A percentile compares a stretch with the other conserved stretches of the same genome.
These are phyloP conservation scores for Nannoperca obscura DNA, from an alignment of 2,797 vertebrate species.

Conservation along the genomic window DNA sequence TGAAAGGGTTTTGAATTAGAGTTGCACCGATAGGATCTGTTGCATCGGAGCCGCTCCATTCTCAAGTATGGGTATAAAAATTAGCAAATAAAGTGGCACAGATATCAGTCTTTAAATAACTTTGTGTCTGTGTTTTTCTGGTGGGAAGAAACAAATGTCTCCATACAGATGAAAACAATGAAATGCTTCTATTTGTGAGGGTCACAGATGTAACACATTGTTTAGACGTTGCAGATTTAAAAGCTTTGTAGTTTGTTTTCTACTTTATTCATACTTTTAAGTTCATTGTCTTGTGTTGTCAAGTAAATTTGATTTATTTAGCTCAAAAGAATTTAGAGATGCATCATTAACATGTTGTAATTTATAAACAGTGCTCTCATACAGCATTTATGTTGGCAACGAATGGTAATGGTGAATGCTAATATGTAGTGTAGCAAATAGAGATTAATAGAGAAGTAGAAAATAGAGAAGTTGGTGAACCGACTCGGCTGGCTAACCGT, in stretches of 20 bases:
- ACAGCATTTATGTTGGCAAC: background rate
- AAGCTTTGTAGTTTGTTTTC: background rate
- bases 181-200: slow-evolving; percentile 13
- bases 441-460: background rate
- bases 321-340: background rate
- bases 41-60: slow-evolving; percentile 15
- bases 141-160: background rate
- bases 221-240: background rate
- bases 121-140: slow-evolving; percentile 10
- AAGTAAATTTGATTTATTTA: too few relatives aligned
- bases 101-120: slow-evolving; percentile 30
- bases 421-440: background rate
- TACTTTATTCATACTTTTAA: background rate
- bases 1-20: slow-evolving; percentile 34
- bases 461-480: background rate
- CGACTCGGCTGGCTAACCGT: background rate
- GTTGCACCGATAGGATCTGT: slow-evolving; percentile 22
- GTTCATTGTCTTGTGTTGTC: background rate
- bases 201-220: background rate
- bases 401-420: background rate
- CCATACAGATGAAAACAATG: background rate
- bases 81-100: slow-evolving; percentile 24
- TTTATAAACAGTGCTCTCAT: background rate
- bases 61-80: slow-evolving; percentile 37
- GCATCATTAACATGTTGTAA: background rate